phyloP scores from a whole-genome alignment of 2,888 invertebrate species.

The Scelioninae gen. 2 region DNA sequence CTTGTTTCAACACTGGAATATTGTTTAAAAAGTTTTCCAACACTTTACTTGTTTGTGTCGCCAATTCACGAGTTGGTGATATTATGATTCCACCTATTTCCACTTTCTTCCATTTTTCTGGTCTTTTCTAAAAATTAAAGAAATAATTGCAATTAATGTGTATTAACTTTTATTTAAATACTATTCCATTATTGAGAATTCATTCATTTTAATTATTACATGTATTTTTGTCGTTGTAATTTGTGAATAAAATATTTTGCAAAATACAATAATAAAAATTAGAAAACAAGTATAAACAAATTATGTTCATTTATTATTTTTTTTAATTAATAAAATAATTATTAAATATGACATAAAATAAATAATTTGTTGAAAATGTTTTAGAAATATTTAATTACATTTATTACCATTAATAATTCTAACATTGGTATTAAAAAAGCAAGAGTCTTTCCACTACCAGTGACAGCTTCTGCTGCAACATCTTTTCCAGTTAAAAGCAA shows the following conservation, averaged over 20 bases:
- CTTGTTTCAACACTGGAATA: constrained; percentile 77
- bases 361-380: too few relatives aligned
- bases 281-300: too few relatives aligned
- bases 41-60: constrained; percentile 89
- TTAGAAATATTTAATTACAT: constrained; percentile 6
- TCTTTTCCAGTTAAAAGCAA: constrained; percentile 93
- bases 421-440: constrained; percentile 95
- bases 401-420: constrained; percentile 82
- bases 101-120: constrained; percentile 81
- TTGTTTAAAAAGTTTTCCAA: constrained; percentile 76
- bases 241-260: too few relatives aligned
- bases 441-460: constrained; percentile 98
- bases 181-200: background rate
- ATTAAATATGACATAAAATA: too few relatives aligned
- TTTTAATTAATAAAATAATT: too few relatives aligned
- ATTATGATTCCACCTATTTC: constrained; percentile 93
- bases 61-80: constrained; percentile 97
- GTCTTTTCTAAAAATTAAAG: constrained; percentile 76
- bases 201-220: constrained; percentile 7
- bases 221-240: too few relatives aligned
- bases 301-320: too few relatives aligned
- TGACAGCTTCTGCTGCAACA: constrained; percentile 98
- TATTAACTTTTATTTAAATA: constrained; percentile 17
- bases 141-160: constrained; percentile 66
- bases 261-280: too few relatives aligned